phyloP scores from a whole-genome alignment of 2,797 vertebrate genomes.

The Saxicola maurus region DNA sequence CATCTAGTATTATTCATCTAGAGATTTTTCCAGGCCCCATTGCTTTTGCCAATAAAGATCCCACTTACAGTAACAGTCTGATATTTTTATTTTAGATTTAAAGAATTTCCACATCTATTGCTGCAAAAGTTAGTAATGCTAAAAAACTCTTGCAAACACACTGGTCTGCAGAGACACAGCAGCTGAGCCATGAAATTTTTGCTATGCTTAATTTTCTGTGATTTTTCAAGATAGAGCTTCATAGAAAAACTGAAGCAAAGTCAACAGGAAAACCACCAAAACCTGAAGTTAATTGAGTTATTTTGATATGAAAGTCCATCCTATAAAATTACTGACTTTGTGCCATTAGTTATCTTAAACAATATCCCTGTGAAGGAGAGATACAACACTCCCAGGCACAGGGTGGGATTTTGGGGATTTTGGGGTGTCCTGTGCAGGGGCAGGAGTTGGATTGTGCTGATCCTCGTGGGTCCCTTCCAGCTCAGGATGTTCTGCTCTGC shows the following conservation, averaged over 20 bases:
- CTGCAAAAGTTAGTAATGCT: neutral
- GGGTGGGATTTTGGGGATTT: neutral
- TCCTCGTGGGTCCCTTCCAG: neutral
- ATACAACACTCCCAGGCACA: neutral
- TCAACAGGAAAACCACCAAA: neutral
- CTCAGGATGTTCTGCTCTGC: neutral
- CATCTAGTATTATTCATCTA: no score
- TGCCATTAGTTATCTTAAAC: neutral
- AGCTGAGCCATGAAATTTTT: neutral
- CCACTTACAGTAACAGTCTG: neutral
- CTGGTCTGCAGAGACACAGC: neutral
- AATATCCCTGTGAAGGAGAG: neutral
- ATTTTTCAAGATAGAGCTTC: neutral
- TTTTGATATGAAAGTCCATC: neutral
- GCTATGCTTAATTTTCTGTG: neutral
- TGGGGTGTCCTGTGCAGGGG: neutral
- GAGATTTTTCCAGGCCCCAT: neutral
- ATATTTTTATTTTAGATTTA: neutral
- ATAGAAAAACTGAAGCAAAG: neutral
- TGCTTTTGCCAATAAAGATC: neutral
- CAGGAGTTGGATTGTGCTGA: neutral
- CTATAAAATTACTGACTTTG: neutral
- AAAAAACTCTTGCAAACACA: neutral
- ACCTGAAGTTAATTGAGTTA: neutral
- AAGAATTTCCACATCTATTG: neutral